Conservation (phyloP, 2,888 invertebrate species). For the Meta bourneti region DNA sequence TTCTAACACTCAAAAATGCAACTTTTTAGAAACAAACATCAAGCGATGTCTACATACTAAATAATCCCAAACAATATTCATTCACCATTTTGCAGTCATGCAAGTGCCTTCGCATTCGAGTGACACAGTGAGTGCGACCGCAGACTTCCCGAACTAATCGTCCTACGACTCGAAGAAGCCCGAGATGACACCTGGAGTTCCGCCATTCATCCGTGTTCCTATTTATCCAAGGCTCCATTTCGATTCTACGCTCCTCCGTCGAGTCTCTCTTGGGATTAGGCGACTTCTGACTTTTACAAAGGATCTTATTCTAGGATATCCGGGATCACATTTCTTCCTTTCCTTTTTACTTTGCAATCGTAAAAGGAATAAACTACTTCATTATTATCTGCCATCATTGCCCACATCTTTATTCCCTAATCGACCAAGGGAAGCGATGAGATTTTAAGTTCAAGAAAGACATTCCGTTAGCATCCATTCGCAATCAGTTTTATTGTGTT, state of each 20-base stretch:
- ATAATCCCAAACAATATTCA: too few relatives aligned
- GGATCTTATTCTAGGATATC: slow-evolving; percentile 56
- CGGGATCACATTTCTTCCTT: too few relatives aligned
- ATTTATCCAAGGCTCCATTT: slow-evolving; percentile 61
- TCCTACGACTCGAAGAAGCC: too few relatives aligned
- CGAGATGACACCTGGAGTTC: slow-evolving; percentile 33
- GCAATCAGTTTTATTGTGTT: too few relatives aligned
- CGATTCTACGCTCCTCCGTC: slow-evolving; percentile 49
- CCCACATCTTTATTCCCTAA: slow-evolving; percentile 23
- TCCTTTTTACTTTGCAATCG: slow-evolving; percentile 45
- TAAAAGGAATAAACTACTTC: slow-evolving; percentile 54
- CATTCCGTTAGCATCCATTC: too few relatives aligned
- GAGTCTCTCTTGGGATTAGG: slow-evolving; percentile 24
- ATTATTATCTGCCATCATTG: slow-evolving; percentile 50
- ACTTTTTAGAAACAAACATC: too few relatives aligned
- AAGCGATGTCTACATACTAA: too few relatives aligned
- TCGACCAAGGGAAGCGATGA: slow-evolving; percentile 27
- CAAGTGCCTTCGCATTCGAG: too few relatives aligned
- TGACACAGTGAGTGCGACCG: too few relatives aligned
- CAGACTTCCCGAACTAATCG: too few relatives aligned
- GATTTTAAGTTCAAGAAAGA: neutral
- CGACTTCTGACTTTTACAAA: slow-evolving; percentile 66
- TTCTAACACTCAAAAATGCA: too few relatives aligned
- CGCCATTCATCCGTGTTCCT: slow-evolving; percentile 40
- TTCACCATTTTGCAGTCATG: too few relatives aligned